Percentiles rank a stretch among this genome's conserved stretches.
These are phyloP conservation scores for Pachypsylla venusta DNA, from an alignment of 1,140 invertebrate genomes.

Conservation along the genomic window DNA sequence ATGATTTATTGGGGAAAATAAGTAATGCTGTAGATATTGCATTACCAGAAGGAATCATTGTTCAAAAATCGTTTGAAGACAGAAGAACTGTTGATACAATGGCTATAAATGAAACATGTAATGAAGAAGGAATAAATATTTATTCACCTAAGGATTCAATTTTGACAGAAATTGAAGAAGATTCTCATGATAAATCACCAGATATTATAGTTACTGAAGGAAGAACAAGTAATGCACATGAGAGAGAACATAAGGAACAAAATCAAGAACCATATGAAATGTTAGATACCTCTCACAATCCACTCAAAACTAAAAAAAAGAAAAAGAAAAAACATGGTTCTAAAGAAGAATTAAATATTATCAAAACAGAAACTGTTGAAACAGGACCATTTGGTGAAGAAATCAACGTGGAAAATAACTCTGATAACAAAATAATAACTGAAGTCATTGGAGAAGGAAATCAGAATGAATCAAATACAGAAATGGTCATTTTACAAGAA, in stretches of 20 bases:
- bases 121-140: no score
- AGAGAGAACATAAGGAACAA: no score
- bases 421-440: not conserved
- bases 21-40: no score
- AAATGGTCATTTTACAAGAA: not conserved
- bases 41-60: no score
- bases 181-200: not conserved
- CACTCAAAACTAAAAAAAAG: not conserved
- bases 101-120: no score
- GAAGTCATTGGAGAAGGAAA: not conserved
- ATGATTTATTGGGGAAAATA: no score
- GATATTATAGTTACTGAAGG: conserved; percentile 1
- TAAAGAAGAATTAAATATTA: not conserved
- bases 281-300: not conserved
- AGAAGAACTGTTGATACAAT: no score
- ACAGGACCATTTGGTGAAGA: not conserved
- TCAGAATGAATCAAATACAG: not conserved
- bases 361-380: not conserved
- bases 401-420: not conserved
- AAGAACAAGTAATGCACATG: not conserved
- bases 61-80: no score
- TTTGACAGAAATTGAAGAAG: no score
- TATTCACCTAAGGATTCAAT: no score
- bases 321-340: conserved; percentile 4
- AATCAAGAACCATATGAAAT: no score